Base-by-base conservation (phyloP, 2,888 invertebrate species). In the Drosophila anomelani region DNA sequence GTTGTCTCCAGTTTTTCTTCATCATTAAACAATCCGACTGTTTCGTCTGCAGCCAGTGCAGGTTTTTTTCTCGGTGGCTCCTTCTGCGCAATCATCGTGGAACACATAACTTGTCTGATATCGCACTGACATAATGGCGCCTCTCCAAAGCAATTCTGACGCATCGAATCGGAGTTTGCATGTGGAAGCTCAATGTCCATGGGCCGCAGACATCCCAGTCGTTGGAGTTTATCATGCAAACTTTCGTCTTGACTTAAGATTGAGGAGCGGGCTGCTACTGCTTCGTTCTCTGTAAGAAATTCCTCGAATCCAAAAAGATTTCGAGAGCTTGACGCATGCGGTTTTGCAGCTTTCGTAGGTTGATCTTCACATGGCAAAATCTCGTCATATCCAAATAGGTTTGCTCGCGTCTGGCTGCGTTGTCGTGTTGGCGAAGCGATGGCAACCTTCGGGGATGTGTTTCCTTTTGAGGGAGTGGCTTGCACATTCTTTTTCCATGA, bases 261-360 rank as follows among this genome's bases (percentile, higher is more conserved):
- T 15, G 8, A 8, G 4, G 38, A 46, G 7, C 23, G 51, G 0
- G 13, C 8, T 17, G 54, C n/a, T 1, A 26, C 41, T 13, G 8
- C 44, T n/a, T 78, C 72, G 13, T 69, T 64, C n/a, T 75, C 80
- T 23, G 58, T 73, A 6, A 90, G 66, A 23, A 88, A 85, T 1
- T 91, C 91, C 36, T 91, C 89, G 47, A 91, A 91, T 0, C 92
- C 92, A 68, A 92, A 91, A 0, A 90, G 75, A 74, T 85, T 77
- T 9, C 20, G 23, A 5, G 20, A 47, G 26, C 29, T 34, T 4
- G 26, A n/a, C 8, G 26, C n/a, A 10, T 17, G 20, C 6, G 36
- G 7, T 13, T 41, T 4, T 5, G 46, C 15, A 10, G 47, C 10
- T 1, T 10, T 51, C 4, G 4, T 57, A 4, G 51, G 32, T 12